Evolutionary conservation across 2,113 vertebrate species (phyloP).

Genomic region (Pterocles burchelli): DNA sequence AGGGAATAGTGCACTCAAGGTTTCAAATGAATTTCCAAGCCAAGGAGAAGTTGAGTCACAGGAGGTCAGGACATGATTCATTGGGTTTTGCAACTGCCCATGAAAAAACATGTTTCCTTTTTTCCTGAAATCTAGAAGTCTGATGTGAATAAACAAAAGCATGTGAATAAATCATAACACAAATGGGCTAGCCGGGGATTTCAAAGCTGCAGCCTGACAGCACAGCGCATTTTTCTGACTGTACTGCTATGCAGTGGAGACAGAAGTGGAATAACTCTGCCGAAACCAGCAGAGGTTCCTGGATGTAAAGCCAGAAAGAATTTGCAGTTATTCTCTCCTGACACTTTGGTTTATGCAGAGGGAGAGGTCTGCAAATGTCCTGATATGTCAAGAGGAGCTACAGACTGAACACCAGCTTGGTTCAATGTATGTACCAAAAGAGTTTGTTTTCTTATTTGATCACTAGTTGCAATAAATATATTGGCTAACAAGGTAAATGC

Average conservation of each 20-base stretch:
- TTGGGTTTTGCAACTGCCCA: not conserved
- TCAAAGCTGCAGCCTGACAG: not conserved
- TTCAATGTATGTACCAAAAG: not conserved
- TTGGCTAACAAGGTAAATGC: not conserved
- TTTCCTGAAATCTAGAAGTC: not conserved
- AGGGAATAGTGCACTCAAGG: not conserved
- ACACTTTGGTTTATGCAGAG: not conserved
- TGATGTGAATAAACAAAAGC: constrained; percentile 10
- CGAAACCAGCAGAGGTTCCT: not conserved
- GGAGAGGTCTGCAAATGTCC: not conserved
- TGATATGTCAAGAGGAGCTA: not conserved
- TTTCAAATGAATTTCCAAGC: not conserved
- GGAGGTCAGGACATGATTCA: not conserved
- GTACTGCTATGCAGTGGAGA: not conserved
- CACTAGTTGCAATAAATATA: not conserved
- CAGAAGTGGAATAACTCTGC: not conserved
- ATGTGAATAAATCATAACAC: constrained; percentile 12
- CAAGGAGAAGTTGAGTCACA: not conserved
- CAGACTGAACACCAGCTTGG: not conserved
- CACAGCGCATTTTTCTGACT: not conserved
- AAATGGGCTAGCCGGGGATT: not conserved
- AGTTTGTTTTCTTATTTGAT: not conserved
- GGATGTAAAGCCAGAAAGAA: not conserved
- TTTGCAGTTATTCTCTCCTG: not conserved
- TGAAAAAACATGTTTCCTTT: not conserved